Base-by-base conservation (phyloP, 1,140 invertebrate species). In the Nomia melanderi region DNA sequence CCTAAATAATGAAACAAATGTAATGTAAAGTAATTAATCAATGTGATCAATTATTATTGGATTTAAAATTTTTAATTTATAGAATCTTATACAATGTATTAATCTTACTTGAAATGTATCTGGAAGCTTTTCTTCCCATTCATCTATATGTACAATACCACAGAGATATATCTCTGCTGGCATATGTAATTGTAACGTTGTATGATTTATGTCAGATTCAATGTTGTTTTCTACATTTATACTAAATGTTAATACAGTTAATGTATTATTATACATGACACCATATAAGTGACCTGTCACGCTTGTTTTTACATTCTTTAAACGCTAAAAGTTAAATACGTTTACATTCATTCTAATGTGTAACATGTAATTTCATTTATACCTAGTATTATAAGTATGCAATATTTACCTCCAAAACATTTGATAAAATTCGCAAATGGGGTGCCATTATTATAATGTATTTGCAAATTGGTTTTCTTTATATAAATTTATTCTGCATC, bases 111-210 rank as follows among this genome's bases (percentile, higher is more conserved):
- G 94, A 65, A 95, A 92, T 76, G 95, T 93, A 86, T 94, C 93
- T 79, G 93, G 94, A 63, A 95, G 89, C 81, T 94, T 93, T 62
- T 91, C 90, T 54, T 93, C 89, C 53, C 91, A 91, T 79, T 95
- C 93, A 9, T 93, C 93, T 77, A 95, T 93, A 76, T 94, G 95
- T 33, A 96, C 93, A 71, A 95, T 91, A 44, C 96, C 96, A 88
- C 95, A 96, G 31, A 96, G 91, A 91, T 96, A 95, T 75, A 96
- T 90, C 90, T 96, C 95, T 7, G 95, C 94, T 12, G 96, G 96
- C 81, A 96, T 93, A 86, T 95, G 94, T 1, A 94, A 90, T 81
- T 95, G 93, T 29, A 96, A 90, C 71, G 93, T 92, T 82, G 88
- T 93, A 87, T 94, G 93, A 79, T 92, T 93, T 62, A 92, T 88